Evolutionary conservation across 2,888 invertebrate genomes (phyloP).

Genomic region (Tetropium fuscum): DNA sequence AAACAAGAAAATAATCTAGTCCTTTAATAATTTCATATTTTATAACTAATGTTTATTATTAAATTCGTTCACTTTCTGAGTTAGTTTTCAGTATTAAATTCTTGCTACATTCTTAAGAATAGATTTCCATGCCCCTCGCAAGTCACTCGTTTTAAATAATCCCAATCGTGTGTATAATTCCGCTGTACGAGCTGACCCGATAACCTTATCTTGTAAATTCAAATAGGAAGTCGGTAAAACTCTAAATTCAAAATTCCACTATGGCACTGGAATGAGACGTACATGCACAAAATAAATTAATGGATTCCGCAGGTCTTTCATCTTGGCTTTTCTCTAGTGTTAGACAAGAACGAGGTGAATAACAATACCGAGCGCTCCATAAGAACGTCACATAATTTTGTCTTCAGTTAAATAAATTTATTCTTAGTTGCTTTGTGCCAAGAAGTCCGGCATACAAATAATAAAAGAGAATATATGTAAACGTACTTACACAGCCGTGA

Average conservation of each 20-base stretch:
- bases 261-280: conserved; percentile 43
- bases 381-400: neutral
- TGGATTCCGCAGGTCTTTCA: conserved; percentile 5
- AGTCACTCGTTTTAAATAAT: no score
- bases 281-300: conserved; percentile 40
- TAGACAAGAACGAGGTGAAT: conserved; percentile 3
- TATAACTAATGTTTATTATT: no score
- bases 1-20: no score
- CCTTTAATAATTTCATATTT: no score
- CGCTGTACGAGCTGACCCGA: conserved; percentile 2
- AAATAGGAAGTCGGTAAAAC: conserved; percentile 47
- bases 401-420: conserved; percentile 4
- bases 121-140: no score
- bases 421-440: neutral
- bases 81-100: no score
- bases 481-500: no score
- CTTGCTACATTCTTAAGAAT: no score
- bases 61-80: no score
- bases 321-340: neutral
- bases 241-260: conserved; percentile 46
- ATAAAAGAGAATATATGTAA: neutral
- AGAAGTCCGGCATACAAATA: conserved; percentile 3
- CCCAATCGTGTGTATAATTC: conserved; percentile 1
- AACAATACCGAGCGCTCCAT: neutral
- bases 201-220: conserved; percentile 21